Percentiles rank a stretch among this genome's conserved stretches.
Evolutionary conservation across 1,140 invertebrate genomes (phyloP).

Genomic region (Drosophila ficusphila): DNA sequence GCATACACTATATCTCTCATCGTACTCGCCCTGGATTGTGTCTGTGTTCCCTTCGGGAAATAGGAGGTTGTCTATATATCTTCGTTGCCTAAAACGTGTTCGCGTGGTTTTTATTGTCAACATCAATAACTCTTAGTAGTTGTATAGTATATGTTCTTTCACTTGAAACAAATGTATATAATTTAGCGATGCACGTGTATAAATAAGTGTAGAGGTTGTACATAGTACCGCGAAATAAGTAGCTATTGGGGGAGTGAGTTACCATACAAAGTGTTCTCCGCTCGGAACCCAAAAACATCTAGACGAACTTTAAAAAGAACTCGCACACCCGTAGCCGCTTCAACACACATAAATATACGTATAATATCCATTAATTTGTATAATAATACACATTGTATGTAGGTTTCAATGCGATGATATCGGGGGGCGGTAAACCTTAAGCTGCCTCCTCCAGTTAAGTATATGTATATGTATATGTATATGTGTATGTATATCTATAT

Average conservation of each 20-base stretch:
- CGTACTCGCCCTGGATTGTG: no score
- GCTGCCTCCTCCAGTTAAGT: slow-evolving; percentile 33
- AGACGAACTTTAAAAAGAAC: not conserved
- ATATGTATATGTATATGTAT: slow-evolving; percentile 44
- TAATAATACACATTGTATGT: no score
- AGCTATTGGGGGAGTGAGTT: slow-evolving; percentile 5
- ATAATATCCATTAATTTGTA: slow-evolving; percentile 31
- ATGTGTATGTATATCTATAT: slow-evolving; percentile 45
- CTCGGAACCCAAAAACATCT: not conserved
- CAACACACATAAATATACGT: slow-evolving; percentile 48
- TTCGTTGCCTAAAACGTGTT: slow-evolving; percentile 55
- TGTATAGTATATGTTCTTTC: slow-evolving; percentile 47
- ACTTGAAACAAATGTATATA: slow-evolving; percentile 40
- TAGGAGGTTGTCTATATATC: slow-evolving; percentile 26
- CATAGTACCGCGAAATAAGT: slow-evolving; percentile 40
- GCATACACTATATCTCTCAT: no score
- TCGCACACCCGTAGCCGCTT: slow-evolving; percentile 16
- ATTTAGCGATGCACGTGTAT: slow-evolving; percentile 57
- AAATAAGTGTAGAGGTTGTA: slow-evolving; percentile 56
- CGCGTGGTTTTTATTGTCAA: slow-evolving; percentile 71
- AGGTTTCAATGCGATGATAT: slow-evolving; percentile 40
- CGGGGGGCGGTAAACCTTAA: slow-evolving; percentile 10
- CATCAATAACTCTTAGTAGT: slow-evolving; percentile 74
- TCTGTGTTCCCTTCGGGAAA: not conserved
- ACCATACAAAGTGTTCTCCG: not conserved